Evolutionary conservation across 2,113 vertebrate genomes (phyloP).

Genomic region (Aspidoscelis tigris): DNA sequence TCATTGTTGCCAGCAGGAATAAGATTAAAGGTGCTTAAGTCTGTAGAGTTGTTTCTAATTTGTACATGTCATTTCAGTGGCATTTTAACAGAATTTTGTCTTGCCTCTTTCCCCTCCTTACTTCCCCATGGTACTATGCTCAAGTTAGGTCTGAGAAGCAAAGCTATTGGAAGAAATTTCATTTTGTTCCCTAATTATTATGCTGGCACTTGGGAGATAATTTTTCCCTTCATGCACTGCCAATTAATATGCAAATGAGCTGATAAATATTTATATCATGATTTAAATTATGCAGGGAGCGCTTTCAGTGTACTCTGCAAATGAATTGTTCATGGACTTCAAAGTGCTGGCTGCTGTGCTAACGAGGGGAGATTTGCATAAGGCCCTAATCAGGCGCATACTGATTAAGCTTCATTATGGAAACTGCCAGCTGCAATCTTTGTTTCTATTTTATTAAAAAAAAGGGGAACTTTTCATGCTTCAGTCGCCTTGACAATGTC

Average conservation of each 20-base stretch:
- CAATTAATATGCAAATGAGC: conserved; percentile 99
- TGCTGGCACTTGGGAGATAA: conserved; percentile 87
- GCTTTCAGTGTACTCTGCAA: conserved; percentile 97
- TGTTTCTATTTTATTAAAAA: conserved; percentile 97
- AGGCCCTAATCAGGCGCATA: conserved; percentile 99
- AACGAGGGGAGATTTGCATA: conserved; percentile 99
- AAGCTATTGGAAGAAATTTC: conserved; percentile 83
- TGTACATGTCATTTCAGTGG: conserved; percentile 80
- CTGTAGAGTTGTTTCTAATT: conserved; percentile 83
- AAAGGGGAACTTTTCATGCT: conserved; percentile 93
- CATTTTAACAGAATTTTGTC: conserved; percentile 79
- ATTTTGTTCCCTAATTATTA: conserved; percentile 95
- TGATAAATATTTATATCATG: conserved; percentile 99
- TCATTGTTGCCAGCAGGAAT: conserved; percentile 84
- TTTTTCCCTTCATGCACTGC: conserved; percentile 87
- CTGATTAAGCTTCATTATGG: conserved; percentile 99
- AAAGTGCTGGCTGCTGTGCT: conserved; percentile 96
- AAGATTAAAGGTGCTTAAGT: conserved; percentile 85
- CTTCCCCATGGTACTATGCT: conserved; percentile 75
- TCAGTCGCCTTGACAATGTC: conserved; percentile 95
- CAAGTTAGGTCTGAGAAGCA: conserved; percentile 79
- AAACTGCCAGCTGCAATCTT: conserved; percentile 98
- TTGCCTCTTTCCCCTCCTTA: conserved; percentile 69
- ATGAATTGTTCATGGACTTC: conserved; percentile 99
- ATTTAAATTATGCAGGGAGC: conserved; percentile 99